Evolutionary conservation across 2,113 vertebrate species (phyloP).

Genomic region (Notarius lentiginosus): DNA sequence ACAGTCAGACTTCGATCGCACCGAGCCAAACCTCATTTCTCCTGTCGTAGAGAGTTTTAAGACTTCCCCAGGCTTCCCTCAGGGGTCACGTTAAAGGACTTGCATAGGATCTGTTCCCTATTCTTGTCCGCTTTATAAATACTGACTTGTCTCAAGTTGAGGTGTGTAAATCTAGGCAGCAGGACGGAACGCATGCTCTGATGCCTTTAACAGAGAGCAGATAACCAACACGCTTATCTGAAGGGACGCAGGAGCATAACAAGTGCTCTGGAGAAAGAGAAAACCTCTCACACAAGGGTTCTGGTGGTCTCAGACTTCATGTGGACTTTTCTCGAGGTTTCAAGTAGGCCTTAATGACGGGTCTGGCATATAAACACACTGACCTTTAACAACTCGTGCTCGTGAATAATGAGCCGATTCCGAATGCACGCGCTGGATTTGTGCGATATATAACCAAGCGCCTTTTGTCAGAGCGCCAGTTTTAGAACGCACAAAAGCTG

Average conservation of each 20-base stretch:
- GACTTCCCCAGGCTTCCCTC: constrained; percentile 42
- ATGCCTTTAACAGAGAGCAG: constrained; percentile 51
- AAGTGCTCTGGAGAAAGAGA: background rate
- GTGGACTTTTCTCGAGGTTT: background rate
- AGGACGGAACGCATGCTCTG: constrained; percentile 31
- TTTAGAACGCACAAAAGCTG: background rate
- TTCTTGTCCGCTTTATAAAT: constrained; percentile 51
- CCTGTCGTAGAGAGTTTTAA: constrained; percentile 46
- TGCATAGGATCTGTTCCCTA: constrained; percentile 46
- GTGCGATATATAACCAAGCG: background rate
- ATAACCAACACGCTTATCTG: constrained; percentile 32
- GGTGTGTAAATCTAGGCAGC: constrained; percentile 42
- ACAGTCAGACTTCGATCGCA: constrained; percentile 3
- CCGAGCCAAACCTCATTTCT: constrained; percentile 19
- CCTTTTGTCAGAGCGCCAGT: background rate
- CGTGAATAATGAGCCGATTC: background rate
- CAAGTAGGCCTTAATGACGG: background rate
- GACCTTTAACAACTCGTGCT: constrained; percentile 16
- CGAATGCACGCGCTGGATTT: background rate
- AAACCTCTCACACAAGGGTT: background rate
- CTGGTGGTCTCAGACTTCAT: background rate
- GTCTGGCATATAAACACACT: background rate
- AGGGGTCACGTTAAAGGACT: constrained; percentile 41
- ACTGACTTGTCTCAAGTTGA: constrained; percentile 51
- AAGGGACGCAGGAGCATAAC: background rate